phyloP scores from a whole-genome alignment of 2,113 vertebrate species.

The Trematocara marginatum region DNA sequence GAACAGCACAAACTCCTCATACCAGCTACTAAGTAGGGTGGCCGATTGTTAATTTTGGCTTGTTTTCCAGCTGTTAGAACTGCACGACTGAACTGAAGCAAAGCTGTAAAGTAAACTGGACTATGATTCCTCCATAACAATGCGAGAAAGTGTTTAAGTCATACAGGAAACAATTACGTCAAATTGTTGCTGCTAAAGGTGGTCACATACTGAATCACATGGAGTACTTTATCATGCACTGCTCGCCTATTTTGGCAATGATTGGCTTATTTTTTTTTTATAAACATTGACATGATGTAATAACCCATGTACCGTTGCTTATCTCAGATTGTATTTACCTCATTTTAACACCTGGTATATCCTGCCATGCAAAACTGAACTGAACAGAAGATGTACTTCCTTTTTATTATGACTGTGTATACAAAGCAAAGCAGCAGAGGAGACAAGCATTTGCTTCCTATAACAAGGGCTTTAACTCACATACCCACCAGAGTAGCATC shows the following conservation, averaged over 20 bases:
- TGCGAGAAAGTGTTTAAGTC: not conserved
- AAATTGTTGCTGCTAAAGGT: not conserved
- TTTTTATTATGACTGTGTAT: not conserved
- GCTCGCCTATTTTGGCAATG: not conserved
- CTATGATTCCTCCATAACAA: not conserved
- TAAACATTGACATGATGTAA: not conserved
- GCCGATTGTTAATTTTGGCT: no score
- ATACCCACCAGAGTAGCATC: not conserved
- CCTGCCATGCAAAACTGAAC: not conserved
- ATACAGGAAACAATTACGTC: not conserved
- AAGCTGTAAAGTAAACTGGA: no score
- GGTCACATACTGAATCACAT: not conserved
- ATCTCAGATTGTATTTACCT: not conserved
- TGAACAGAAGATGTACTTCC: not conserved
- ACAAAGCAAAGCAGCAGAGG: not conserved
- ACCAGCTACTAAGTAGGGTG: no score
- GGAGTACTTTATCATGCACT: not conserved
- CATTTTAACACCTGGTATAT: not conserved
- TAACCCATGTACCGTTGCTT: not conserved
- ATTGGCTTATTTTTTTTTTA: not conserved
- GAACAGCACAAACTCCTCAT: no score
- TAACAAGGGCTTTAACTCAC: not conserved
- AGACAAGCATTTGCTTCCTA: not conserved
- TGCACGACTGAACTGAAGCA: no score
- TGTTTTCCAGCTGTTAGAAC: no score